These are phyloP conservation scores for Zaprionus gabonicus DNA, from an alignment of 1,140 invertebrate species.

Conservation along the genomic window DNA sequence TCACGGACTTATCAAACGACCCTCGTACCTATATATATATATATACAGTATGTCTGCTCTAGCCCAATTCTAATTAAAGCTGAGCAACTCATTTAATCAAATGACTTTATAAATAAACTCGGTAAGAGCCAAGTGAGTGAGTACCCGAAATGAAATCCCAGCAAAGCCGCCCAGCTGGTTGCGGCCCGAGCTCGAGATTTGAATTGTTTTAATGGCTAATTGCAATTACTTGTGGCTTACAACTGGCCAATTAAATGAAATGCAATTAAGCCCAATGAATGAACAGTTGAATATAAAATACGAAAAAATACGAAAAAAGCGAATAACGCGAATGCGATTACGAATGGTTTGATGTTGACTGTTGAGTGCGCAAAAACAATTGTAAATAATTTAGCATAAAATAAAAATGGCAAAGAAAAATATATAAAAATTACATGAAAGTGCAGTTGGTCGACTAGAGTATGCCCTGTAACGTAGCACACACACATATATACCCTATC, in stretches of 20 bases:
- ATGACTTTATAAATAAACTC: not conserved
- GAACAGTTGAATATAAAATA: slow-evolving; percentile 32
- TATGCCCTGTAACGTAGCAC: not conserved
- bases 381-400: slow-evolving; percentile 25
- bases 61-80: not conserved
- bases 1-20: too few relatives aligned
- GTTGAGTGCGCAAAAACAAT: slow-evolving; percentile 44
- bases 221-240: slow-evolving; percentile 36
- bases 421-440: not conserved
- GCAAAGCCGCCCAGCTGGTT: slow-evolving; percentile 14
- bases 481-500: not conserved
- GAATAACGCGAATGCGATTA: slow-evolving; percentile 8
- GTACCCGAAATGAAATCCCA: not conserved
- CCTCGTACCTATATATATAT: too few relatives aligned
- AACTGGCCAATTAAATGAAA: slow-evolving; percentile 54
- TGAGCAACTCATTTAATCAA: slow-evolving; percentile 7
- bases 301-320: slow-evolving; percentile 1
- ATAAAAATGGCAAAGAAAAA: not conserved
- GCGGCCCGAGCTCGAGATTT: not conserved
- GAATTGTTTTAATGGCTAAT: slow-evolving; percentile 35
- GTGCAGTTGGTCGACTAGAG: not conserved
- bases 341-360: slow-evolving; percentile 27
- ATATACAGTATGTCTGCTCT: not conserved
- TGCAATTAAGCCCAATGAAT: slow-evolving; percentile 60
- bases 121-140: not conserved